These are phyloP conservation scores for Centrocercus urophasianus DNA, from an alignment of 2,113 vertebrate species.

Conservation along the genomic window DNA sequence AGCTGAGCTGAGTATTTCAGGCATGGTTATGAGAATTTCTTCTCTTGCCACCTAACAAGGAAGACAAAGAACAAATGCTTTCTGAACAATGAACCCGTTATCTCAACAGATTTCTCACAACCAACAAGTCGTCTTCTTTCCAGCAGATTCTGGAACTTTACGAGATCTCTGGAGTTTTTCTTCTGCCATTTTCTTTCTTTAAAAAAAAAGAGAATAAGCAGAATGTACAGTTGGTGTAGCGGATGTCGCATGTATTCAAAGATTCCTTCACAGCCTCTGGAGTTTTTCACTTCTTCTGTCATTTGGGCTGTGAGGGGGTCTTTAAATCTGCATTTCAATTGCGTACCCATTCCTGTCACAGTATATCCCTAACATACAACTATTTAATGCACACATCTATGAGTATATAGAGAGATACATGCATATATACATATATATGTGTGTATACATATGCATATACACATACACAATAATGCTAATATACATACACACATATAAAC, in stretches of 20 bases:
- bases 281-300: slow-evolving; percentile 18
- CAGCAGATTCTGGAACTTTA: slow-evolving; percentile 46
- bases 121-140: slow-evolving; percentile 40
- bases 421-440: slow-evolving; percentile 67
- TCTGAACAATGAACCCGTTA: slow-evolving; percentile 41
- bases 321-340: slow-evolving; percentile 44
- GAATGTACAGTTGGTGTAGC: slow-evolving; percentile 47
- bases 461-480: slow-evolving; percentile 62
- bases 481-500: slow-evolving; percentile 70
- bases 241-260: slow-evolving; percentile 36
- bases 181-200: slow-evolving; percentile 69
- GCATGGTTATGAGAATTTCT: background rate
- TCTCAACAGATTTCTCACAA: slow-evolving; percentile 43
- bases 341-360: slow-evolving; percentile 37
- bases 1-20: background rate
- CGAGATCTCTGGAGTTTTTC: slow-evolving; percentile 25
- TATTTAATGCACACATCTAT: slow-evolving; percentile 64
- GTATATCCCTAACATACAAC: slow-evolving; percentile 6
- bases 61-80: slow-evolving; percentile 39
- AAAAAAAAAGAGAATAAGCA: slow-evolving; percentile 56
- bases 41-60: slow-evolving; percentile 43
- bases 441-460: slow-evolving; percentile 73
- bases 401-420: slow-evolving; percentile 31
- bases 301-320: slow-evolving; percentile 19
- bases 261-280: slow-evolving; percentile 16